Base-by-base conservation (phyloP, 2,797 vertebrate species). In the Malacoraja senta region DNA sequence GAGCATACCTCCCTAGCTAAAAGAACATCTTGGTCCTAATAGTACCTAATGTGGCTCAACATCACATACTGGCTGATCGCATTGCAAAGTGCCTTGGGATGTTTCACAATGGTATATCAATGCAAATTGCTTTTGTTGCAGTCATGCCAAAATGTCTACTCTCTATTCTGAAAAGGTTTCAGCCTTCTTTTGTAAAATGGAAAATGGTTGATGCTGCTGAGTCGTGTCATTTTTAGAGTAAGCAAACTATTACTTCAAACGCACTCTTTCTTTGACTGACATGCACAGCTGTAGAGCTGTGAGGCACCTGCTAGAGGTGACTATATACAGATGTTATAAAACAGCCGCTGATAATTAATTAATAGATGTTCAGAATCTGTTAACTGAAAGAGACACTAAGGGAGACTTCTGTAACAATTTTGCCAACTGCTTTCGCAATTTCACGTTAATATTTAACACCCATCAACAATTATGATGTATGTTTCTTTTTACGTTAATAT, bases 251-350 rank as follows among this genome's bases (percentile, higher is more conserved):
- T 74, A 92, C 90, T 92, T 92, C 71, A 92, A 92, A 92, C 65
- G 53, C 26, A 6, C 72, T 76, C 90, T n/a, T 53, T 38, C 94
- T 93, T 93, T 65, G 7, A 84, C 38, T 93, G 79, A 93, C 93
- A 94, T 74, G 91, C 95, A 94, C 95, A 95, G 95, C 95, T 96
- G 95, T 95, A 95, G 93, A 93, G 94, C 95, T 95, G 94, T 93
- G 74, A 93, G 94, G 94, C 95, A 96, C 95, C 94, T 95, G 95
- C 94, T 95, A 94, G 93, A 94, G 94, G 94, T 95, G 95, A 93
- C 93, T 93, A 63, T 94, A 15, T 95, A 94, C 94, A 95, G 95
- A 94, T 95, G 93, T 93, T 94, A 92, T 92, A 71, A 95, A 94
- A 93, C 93, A 95, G 94, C 92, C 68, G 94, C 92, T 94, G 93